These are phyloP conservation scores for Oreonectes daqikongensis DNA, from an alignment of 2,797 vertebrate species.

Conservation along the genomic window DNA sequence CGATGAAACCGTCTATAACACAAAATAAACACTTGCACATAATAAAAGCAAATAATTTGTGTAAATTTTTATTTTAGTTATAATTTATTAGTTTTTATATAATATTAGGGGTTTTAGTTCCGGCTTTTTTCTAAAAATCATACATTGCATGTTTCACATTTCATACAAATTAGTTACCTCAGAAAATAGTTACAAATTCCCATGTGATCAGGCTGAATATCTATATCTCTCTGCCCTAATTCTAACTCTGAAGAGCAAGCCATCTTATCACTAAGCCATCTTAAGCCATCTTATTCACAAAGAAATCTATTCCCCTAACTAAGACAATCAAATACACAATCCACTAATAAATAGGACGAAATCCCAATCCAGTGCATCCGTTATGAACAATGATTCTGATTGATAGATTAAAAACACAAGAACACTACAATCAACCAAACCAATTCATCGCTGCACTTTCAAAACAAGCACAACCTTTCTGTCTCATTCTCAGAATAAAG, in stretches of 20 bases:
- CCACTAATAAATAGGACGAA: neutral
- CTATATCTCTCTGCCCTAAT: neutral
- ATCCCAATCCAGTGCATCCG: neutral
- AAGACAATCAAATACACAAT: neutral
- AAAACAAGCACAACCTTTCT: neutral
- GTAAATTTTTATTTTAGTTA: no score
- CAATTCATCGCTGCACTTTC: neutral
- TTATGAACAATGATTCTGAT: neutral
- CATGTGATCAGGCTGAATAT: no score
- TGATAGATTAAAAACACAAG: neutral
- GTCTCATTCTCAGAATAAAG: neutral
- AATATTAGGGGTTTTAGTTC: no score
- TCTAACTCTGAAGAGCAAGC: neutral
- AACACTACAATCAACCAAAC: neutral
- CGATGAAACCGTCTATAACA: no score
- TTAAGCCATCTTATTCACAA: neutral
- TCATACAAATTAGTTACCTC: no score
- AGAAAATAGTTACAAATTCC: no score
- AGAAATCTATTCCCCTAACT: neutral
- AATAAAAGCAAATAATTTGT: no score
- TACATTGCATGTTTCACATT: no score
- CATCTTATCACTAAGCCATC: no score
- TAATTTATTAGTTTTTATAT: no score
- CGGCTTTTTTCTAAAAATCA: no score
- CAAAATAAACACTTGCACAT: no score